Evolutionary conservation across 2,113 vertebrate genomes (phyloP).

Genomic region (Cranoglanis bouderius): DNA sequence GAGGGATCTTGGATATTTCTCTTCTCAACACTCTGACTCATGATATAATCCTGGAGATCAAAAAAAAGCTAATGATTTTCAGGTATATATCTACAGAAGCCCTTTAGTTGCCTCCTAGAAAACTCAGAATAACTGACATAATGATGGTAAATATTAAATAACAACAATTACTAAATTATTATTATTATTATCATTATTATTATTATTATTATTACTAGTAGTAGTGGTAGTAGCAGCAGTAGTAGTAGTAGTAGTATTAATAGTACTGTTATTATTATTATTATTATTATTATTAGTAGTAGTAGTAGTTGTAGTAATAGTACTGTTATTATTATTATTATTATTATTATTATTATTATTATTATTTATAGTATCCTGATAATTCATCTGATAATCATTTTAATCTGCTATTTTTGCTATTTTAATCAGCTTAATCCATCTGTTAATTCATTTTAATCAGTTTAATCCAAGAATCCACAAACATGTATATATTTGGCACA

Average conservation of each 20-base stretch:
- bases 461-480: not conserved
- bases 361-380: too few species aligned
- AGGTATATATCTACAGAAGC: not conserved
- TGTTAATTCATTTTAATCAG: too few species aligned
- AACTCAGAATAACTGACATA: not conserved
- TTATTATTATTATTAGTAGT: not conserved
- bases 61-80: not conserved
- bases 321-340: not conserved
- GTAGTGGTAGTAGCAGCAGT: too few species aligned
- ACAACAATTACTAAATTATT: not conserved
- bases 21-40: not conserved
- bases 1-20: slow-evolving; percentile 12
- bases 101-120: not conserved
- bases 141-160: not conserved
- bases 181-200: not conserved
- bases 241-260: not conserved
- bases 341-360: not conserved
- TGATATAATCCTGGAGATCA: not conserved
- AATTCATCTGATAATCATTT: too few species aligned
- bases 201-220: not conserved
- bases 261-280: not conserved
- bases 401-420: not conserved
- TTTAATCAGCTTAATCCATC: not conserved
- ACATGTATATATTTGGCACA: not conserved
- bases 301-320: too few species aligned